These are phyloP conservation scores for Sicus ferrugineus DNA, from an alignment of 2,888 invertebrate genomes.

Conservation along the genomic window DNA sequence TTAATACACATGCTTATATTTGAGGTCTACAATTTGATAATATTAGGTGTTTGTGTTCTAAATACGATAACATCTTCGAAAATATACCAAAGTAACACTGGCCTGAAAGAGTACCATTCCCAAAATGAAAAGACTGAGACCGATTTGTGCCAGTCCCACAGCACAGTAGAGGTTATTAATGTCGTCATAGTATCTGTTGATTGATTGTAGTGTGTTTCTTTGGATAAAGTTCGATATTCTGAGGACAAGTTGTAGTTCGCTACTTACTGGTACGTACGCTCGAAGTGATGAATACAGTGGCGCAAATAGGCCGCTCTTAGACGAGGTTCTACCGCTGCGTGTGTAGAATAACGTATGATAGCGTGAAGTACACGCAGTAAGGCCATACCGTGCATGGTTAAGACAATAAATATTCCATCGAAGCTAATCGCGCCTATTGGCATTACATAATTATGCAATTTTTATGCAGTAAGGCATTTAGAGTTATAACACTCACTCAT, in stretches of 20 bases:
- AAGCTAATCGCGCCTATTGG: slow-evolving; percentile 35
- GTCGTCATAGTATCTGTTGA: slow-evolving; percentile 34
- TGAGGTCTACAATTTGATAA: slow-evolving; percentile 26
- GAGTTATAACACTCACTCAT: slow-evolving; percentile 32
- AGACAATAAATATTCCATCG: slow-evolving; percentile 34
- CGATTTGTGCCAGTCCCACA: slow-evolving; percentile 49
- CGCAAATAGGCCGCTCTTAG: slow-evolving; percentile 35
- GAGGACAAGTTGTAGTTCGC: too few species aligned
- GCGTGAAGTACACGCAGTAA: slow-evolving; percentile 35
- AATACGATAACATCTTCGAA: not conserved
- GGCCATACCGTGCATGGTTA: slow-evolving; percentile 34
- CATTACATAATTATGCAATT: not conserved
- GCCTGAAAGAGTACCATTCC: slow-evolving; percentile 53
- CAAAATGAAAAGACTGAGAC: slow-evolving; percentile 48
- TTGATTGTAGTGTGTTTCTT: too few species aligned
- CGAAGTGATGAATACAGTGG: slow-evolving; percentile 36
- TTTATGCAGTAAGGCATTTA: not conserved
- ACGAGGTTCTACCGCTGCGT: slow-evolving; percentile 17
- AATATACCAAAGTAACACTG: slow-evolving; percentile 49
- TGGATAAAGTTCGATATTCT: not conserved
- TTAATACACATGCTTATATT: slow-evolving; percentile 29
- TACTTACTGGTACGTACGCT: slow-evolving; percentile 36
- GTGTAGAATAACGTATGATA: slow-evolving; percentile 35
- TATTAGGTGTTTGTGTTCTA: not conserved
- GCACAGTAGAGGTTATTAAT: slow-evolving; percentile 36